Base-by-base conservation (phyloP, 2,888 invertebrate species). In the Noctua janthina region DNA sequence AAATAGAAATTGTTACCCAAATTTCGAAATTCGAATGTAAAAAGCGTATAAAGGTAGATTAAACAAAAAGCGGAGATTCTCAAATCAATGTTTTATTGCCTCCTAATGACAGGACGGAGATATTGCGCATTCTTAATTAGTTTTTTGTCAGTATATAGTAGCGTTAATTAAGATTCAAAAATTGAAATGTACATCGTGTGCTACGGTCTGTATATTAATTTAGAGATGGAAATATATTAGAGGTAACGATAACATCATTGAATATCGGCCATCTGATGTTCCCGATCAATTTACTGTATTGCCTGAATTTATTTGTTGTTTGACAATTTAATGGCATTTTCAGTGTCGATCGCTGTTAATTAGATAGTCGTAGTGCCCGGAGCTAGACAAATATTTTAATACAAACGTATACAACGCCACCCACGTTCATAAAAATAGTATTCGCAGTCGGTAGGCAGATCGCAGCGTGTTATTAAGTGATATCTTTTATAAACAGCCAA, bases 271-370 rank as follows among this genome's bases (percentile, higher is more conserved):
- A 85, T 86, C 74, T 74, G 67, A 87, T 74, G 67, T 90, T 90
- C 87, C 89, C 89, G 85, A 92, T 91, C 90, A 91, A 92, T 93
- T 93, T 89, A 91, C 90, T 89, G 91, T 76, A 91, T 90, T 87
- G 90, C 84, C 88, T 87, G 88, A 88, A 87, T 93, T 93, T 93
- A 93, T 94, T 92, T 91, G 90, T 85, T 88, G 88, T 93, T 92
- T 93, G 94, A 94, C 93, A 94, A 93, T 92, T 93, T 94, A 94
- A 94, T 94, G 90, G 90, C 90, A 86, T 91, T 93, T 93, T 92
- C 92, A 92, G 91, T 92, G 92, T 91, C 90, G 92, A 93, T 93
- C 87, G 91, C 68, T 76, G 82, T 84, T 86, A 87, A 87, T 90
- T 88, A 87, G 89, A 90, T 86, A 91, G 91, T 86, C 85, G 84